Evolutionary conservation across 2,797 vertebrate genomes (phyloP).

Genomic region (Ceryle rudis): DNA sequence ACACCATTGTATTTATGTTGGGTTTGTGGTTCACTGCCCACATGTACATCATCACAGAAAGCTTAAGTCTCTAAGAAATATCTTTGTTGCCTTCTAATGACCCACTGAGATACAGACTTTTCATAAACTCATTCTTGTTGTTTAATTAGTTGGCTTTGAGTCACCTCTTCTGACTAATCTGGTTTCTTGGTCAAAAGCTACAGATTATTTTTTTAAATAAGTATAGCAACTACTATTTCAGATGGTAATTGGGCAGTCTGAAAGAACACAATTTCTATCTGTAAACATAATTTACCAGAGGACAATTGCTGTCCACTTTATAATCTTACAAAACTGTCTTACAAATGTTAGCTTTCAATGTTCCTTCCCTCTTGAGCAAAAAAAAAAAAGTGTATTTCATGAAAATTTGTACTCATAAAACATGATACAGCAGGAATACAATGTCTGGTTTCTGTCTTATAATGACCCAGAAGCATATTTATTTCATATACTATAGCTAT

Average conservation of each 20-base stretch:
- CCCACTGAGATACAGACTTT: background rate
- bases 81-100: background rate
- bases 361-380: background rate
- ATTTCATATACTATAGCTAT: background rate
- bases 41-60: background rate
- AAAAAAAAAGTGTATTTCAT: background rate
- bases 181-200: background rate
- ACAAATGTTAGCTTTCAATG: background rate
- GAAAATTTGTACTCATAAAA: background rate
- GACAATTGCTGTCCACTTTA: background rate
- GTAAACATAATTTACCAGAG: background rate
- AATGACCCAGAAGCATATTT: background rate
- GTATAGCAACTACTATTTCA: background rate
- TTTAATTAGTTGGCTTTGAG: background rate
- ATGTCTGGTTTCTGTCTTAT: background rate
- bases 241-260: background rate
- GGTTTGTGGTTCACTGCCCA: background rate
- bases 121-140: background rate
- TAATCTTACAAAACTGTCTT: background rate
- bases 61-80: background rate
- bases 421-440: background rate
- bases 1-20: background rate
- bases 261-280: background rate
- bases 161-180: background rate
- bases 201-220: background rate